These are phyloP conservation scores for Cryptus viduatorius DNA, from an alignment of 2,888 invertebrate genomes.

Conservation along the genomic window DNA sequence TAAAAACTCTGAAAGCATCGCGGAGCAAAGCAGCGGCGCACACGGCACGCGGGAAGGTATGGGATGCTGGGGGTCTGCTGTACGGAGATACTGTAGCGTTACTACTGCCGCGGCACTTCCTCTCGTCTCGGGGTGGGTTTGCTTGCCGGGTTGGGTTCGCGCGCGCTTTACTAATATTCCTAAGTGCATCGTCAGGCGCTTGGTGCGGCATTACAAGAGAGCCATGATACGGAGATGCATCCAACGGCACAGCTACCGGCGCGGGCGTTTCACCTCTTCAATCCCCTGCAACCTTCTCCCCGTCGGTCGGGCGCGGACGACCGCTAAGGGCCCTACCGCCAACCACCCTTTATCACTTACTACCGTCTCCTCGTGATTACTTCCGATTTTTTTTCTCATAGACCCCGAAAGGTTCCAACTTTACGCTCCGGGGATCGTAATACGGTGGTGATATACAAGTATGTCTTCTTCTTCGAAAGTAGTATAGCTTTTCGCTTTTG, in stretches of 20 bases:
- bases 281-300: slow-evolving; percentile 66
- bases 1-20: slow-evolving; percentile 71
- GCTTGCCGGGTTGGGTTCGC: slow-evolving; percentile 62
- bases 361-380: slow-evolving; percentile 82
- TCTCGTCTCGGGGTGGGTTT: slow-evolving; percentile 67
- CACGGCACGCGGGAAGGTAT: slow-evolving; percentile 66
- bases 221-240: slow-evolving; percentile 66
- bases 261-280: slow-evolving; percentile 67
- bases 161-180: slow-evolving; percentile 83
- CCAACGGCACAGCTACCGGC: slow-evolving; percentile 45
- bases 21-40: slow-evolving; percentile 58
- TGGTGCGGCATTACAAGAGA: slow-evolving; percentile 75
- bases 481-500: slow-evolving; percentile 14
- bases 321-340: slow-evolving; percentile 51
- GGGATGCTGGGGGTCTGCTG: slow-evolving; percentile 55
- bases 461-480: slow-evolving; percentile 25
- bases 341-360: slow-evolving; percentile 68
- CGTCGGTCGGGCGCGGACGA: slow-evolving; percentile 50
- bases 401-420: slow-evolving; percentile 41
- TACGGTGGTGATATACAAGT: slow-evolving; percentile 45
- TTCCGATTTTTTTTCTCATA: slow-evolving; percentile 77
- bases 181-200: slow-evolving; percentile 84
- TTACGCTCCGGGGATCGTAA: slow-evolving; percentile 50
- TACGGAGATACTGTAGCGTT: slow-evolving; percentile 19
- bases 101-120: slow-evolving; percentile 56